These are phyloP conservation scores for Ectropis grisescens DNA, from an alignment of 1,140 invertebrate species.

Conservation along the genomic window DNA sequence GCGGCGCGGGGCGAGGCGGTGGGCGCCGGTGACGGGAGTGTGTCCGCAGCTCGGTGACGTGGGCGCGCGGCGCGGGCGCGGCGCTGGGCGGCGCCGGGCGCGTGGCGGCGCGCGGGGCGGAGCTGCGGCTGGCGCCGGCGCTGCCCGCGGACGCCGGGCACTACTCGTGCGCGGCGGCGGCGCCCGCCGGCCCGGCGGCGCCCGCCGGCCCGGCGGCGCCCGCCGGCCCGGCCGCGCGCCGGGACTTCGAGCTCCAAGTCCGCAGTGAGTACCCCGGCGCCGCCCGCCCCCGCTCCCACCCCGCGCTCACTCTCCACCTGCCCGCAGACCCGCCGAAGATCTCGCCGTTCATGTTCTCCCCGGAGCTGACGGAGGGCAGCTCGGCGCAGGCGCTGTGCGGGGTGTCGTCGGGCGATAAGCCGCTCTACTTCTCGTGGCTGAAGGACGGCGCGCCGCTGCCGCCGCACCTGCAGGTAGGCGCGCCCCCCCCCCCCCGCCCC, in stretches of 20 bases:
- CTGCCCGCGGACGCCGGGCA: constrained; percentile 77
- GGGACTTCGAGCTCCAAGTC: constrained; percentile 79
- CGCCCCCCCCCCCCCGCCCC: neutral
- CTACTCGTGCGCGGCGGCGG: constrained; percentile 85
- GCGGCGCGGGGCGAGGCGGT: too few species aligned
- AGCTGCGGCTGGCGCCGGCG: constrained; percentile 77
- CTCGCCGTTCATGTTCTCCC: constrained; percentile 85
- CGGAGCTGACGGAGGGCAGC: constrained; percentile 87
- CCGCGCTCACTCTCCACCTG: too few species aligned
- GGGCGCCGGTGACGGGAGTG: neutral
- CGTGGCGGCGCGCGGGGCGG: constrained; percentile 64
- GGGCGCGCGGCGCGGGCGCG: constrained; percentile 27
- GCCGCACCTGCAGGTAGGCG: constrained; percentile 70
- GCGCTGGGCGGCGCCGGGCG: constrained; percentile 23
- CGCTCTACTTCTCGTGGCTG: constrained; percentile 85
- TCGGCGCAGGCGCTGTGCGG: constrained; percentile 86
- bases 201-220: too few species aligned
- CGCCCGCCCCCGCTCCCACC: too few species aligned
- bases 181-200: constrained; percentile 80
- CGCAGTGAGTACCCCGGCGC: constrained; percentile 79
- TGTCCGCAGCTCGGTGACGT: constrained; percentile 26
- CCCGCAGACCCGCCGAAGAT: constrained; percentile 79
- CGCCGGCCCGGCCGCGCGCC: constrained; percentile 75
- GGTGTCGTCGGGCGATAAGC: constrained; percentile 86
- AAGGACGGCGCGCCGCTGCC: constrained; percentile 80